Percentiles rank a stretch among this genome's conserved stretches.
phyloP scores from a whole-genome alignment of 2,888 invertebrate species.

The Acleris cristana region DNA sequence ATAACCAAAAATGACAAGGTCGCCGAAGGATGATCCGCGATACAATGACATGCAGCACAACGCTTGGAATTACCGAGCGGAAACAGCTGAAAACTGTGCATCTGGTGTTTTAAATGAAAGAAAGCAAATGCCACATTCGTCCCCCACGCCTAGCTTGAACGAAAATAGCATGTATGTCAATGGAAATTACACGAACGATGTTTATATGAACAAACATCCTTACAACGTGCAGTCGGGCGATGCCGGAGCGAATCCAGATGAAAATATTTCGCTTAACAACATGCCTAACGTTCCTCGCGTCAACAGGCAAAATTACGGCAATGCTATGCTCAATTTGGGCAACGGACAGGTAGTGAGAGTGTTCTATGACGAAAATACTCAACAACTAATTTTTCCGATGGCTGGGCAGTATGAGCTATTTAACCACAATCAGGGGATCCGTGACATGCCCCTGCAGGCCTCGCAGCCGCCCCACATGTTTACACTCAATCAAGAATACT shows the following conservation, averaged over 20 bases:
- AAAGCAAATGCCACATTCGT: constrained; percentile 59
- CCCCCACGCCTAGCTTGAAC: constrained; percentile 58
- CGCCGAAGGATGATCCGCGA: constrained; percentile 78
- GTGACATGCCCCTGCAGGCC: constrained; percentile 65
- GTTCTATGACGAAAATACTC: constrained; percentile 77
- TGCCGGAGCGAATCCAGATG: constrained; percentile 61
- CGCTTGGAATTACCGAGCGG: constrained; percentile 77
- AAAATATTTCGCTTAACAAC: constrained; percentile 62
- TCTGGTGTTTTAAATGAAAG: constrained; percentile 67
- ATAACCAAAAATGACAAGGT: constrained; percentile 81
- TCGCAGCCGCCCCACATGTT: constrained; percentile 66
- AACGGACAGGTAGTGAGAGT: constrained; percentile 76
- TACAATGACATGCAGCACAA: constrained; percentile 74
- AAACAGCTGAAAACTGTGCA: constrained; percentile 68
- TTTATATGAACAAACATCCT: constrained; percentile 70
- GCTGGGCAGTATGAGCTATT: constrained; percentile 77
- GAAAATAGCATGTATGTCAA: constrained; percentile 70
- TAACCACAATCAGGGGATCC: constrained; percentile 67
- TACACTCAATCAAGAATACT: constrained; percentile 71
- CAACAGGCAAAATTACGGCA: constrained; percentile 70
- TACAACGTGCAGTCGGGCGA: constrained; percentile 66
- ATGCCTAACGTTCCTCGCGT: constrained; percentile 59
- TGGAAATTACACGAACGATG: constrained; percentile 66
- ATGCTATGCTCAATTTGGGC: constrained; percentile 75
- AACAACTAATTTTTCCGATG: constrained; percentile 76